These are phyloP conservation scores for Lutraria lutraria DNA, from an alignment of 2,888 invertebrate species.

Conservation along the genomic window DNA sequence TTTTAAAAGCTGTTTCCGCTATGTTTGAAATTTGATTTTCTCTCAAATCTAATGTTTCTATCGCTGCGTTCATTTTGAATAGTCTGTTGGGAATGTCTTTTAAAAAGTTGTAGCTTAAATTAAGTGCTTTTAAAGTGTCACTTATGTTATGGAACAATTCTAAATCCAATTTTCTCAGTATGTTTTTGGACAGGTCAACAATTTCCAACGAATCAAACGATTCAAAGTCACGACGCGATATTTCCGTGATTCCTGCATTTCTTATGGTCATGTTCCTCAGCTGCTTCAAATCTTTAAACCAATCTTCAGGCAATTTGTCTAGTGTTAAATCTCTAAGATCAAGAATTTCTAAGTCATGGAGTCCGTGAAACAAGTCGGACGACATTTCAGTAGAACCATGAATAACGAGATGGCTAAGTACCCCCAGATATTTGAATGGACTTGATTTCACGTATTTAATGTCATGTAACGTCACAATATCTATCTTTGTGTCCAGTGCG, in stretches of 20 bases:
- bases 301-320: conserved; percentile 25
- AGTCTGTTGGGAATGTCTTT: conserved; percentile 10
- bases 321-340: conserved; percentile 42
- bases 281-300: conserved; percentile 41
- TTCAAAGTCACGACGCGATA: conserved; percentile 12
- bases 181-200: conserved; percentile 46
- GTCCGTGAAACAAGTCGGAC: conserved; percentile 35
- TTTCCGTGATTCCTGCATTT: conserved; percentile 12
- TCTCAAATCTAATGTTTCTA: conserved; percentile 46
- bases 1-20: conserved; percentile 31
- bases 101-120: conserved; percentile 29
- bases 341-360: conserved; percentile 24
- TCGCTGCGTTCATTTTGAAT: conserved; percentile 22
- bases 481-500: conserved; percentile 1
- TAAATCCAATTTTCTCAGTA: background rate
- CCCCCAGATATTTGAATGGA: conserved; percentile 29
- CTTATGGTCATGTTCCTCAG: conserved; percentile 37
- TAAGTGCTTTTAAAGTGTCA: conserved; percentile 28
- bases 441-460: conserved; percentile 32
- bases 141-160: conserved; percentile 32
- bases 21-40: conserved; percentile 46
- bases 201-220: conserved; percentile 3
- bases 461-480: conserved; percentile 24
- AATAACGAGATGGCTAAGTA: conserved; percentile 35
- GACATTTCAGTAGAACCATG: conserved; percentile 40